Evolutionary conservation across 2,797 vertebrate species (phyloP).

Genomic region (Arrhamphus sclerolepis): DNA sequence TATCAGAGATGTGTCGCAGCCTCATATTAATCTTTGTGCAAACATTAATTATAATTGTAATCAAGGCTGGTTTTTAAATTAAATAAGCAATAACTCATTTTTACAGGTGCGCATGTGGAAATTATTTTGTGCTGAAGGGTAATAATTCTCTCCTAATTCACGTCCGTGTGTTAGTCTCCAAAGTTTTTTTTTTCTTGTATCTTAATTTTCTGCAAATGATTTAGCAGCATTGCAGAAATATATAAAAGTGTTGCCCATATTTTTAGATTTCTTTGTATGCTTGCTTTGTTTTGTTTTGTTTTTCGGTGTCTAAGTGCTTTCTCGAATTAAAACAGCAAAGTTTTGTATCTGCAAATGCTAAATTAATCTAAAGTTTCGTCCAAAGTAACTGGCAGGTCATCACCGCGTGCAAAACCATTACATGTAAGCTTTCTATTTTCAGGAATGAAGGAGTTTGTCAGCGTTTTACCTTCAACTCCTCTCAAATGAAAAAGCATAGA

Average conservation of each 20-base stretch:
- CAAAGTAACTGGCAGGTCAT: conserved; percentile 29
- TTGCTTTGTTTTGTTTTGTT: conserved; percentile 15
- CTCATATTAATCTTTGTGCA: conserved; percentile 14
- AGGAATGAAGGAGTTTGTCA: conserved; percentile 36
- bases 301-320: conserved; percentile 26
- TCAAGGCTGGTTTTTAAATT: conserved; percentile 4
- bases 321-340: conserved; percentile 29
- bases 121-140: neutral
- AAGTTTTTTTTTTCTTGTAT: conserved; percentile 13
- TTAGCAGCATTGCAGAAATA: neutral
- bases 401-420: conserved; percentile 30
- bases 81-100: conserved; percentile 6
- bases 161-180: conserved; percentile 6
- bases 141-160: conserved; percentile 7
- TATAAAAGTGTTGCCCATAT: neutral
- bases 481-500: conserved; percentile 26
- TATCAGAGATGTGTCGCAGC: conserved; percentile 1
- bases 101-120: conserved; percentile 1
- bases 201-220: conserved; percentile 15
- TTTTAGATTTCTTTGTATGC: conserved; percentile 6
- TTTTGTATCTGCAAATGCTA: conserved; percentile 12
- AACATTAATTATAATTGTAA: conserved; percentile 21
- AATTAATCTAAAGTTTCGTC: conserved; percentile 27
- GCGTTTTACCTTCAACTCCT: conserved; percentile 32
- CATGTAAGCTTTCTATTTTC: conserved; percentile 14